phyloP scores from a whole-genome alignment of 2,888 invertebrate species.

The Chydorus sphaericus region DNA sequence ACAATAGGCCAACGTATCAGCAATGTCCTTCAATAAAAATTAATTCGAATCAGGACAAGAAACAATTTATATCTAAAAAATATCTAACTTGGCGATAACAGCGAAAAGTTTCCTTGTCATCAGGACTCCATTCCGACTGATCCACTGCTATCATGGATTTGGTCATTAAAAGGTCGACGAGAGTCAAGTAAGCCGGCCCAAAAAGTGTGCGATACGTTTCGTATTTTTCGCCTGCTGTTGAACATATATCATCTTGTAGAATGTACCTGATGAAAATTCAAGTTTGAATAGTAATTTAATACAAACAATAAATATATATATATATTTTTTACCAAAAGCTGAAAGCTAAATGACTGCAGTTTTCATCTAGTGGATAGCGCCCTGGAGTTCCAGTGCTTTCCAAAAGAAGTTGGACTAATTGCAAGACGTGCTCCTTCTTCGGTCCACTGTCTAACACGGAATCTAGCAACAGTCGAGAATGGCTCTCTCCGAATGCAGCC shows the following conservation, averaged over 20 bases:
- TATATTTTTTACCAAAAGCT: constrained; percentile 69
- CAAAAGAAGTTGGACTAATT: constrained; percentile 54
- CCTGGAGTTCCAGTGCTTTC: constrained; percentile 67
- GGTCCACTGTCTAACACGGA: constrained; percentile 35
- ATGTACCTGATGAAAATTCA: constrained; percentile 6
- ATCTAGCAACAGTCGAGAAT: constrained; percentile 42
- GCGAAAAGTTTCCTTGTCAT: constrained; percentile 71
- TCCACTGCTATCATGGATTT: constrained; percentile 64
- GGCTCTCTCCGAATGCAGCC: constrained; percentile 45
- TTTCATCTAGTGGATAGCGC: constrained; percentile 75
- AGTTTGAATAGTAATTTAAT: not conserved
- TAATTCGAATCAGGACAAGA: no score
- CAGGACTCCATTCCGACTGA: constrained; percentile 44
- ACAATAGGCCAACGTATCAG: constrained; percentile 75
- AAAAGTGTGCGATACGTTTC: constrained; percentile 40
- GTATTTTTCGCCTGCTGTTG: constrained; percentile 33
- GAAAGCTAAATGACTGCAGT: constrained; percentile 67
- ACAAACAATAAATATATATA: not conserved
- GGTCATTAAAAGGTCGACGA: constrained; percentile 56
- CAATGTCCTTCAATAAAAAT: constrained; percentile 42
- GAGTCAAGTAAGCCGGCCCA: constrained; percentile 60
- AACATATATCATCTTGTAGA: constrained; percentile 45
- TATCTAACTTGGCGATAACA: constrained; percentile 57
- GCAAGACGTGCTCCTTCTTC: constrained; percentile 38
- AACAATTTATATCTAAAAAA: no score